Evolutionary conservation across 2,113 vertebrate genomes (phyloP).

Genomic region (Puma concolor): DNA sequence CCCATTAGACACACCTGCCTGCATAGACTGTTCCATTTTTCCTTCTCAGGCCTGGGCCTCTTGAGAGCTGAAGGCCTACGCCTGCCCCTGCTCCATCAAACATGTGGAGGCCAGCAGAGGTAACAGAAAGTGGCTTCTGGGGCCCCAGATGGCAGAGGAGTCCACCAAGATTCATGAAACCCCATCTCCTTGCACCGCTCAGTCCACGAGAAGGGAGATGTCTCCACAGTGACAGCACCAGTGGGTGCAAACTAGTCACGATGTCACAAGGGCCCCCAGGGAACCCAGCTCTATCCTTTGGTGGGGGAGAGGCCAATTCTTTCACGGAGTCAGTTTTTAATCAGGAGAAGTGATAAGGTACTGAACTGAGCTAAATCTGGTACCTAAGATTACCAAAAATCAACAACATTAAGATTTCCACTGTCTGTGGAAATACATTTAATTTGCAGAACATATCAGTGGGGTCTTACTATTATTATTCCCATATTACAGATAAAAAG

Average conservation of each 20-base stretch:
- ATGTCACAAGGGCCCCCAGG: background rate
- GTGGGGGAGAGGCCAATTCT: background rate
- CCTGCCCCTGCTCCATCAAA: background rate
- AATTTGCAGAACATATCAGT: background rate
- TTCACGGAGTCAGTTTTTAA: background rate
- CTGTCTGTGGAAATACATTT: background rate
- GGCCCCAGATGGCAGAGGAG: background rate
- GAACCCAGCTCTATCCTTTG: no score
- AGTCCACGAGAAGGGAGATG: no score
- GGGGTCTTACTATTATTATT: background rate
- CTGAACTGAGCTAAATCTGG: background rate
- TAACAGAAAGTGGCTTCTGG: background rate
- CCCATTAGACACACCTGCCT: fast-evolving
- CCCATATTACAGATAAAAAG: background rate
- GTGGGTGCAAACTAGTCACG: background rate
- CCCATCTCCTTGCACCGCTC: background rate
- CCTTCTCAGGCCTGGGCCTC: no score
- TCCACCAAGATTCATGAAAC: no score
- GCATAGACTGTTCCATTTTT: fast-evolving
- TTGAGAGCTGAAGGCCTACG: background rate
- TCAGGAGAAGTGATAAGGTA: background rate
- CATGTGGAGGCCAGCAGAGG: background rate
- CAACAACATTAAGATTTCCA: background rate
- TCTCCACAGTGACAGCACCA: background rate
- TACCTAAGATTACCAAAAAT: background rate